Evolutionary conservation across 1,140 invertebrate species (phyloP).

Genomic region (Delia radicum): DNA sequence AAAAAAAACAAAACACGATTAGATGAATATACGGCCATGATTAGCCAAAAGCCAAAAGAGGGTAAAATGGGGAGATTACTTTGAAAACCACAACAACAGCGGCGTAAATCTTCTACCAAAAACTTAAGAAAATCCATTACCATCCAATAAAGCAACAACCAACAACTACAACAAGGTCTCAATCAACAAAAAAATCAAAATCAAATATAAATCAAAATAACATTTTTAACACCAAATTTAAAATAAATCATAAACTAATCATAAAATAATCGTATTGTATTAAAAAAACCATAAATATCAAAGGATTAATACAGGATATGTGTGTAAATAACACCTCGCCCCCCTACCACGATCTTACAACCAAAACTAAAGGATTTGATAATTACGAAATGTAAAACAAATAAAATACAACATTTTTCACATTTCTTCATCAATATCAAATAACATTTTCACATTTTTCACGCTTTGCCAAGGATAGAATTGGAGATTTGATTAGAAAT

Average conservation of each 20-base stretch:
- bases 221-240: neutral
- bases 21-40: slow-evolving; percentile 56
- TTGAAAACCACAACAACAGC: slow-evolving; percentile 34
- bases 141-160: neutral
- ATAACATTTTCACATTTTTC: neutral
- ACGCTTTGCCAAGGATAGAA: neutral
- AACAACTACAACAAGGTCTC: neutral
- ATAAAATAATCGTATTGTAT: neutral
- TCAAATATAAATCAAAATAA: neutral
- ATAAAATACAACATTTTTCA: too few relatives aligned
- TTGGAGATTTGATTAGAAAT: neutral
- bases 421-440: too few relatives aligned
- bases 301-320: too few relatives aligned
- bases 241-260: neutral
- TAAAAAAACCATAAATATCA: too few relatives aligned
- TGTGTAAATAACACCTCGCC: too few relatives aligned
- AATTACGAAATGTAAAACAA: too few relatives aligned
- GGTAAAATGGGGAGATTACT: slow-evolving; percentile 56
- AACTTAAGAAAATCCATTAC: neutral
- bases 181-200: neutral
- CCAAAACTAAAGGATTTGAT: too few relatives aligned
- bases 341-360: too few relatives aligned
- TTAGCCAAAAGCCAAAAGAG: slow-evolving; percentile 53
- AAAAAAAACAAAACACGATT: too few relatives aligned
- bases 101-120: slow-evolving; percentile 14